Percentiles rank a stretch among this genome's conserved stretches.
Conservation (phyloP, 2,888 invertebrate species). For the Thumatha senex region DNA sequence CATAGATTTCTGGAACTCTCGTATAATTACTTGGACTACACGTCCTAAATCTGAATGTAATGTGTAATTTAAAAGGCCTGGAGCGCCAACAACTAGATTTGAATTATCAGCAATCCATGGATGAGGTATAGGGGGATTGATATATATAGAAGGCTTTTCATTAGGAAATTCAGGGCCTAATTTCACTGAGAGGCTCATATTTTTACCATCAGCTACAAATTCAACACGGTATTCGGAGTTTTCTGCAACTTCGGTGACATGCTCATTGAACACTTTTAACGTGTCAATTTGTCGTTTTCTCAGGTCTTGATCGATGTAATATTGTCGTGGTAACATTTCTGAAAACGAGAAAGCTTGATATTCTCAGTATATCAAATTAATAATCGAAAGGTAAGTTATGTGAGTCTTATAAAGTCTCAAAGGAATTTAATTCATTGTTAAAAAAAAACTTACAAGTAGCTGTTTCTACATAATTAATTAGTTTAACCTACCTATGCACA, state of each 20-base stretch:
- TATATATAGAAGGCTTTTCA: conserved; percentile 87
- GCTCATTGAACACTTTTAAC: conserved; percentile 91
- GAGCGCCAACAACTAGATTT: conserved; percentile 88
- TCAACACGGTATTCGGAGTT: conserved; percentile 89
- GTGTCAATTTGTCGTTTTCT: conserved; percentile 91
- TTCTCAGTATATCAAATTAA: no score
- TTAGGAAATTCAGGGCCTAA: conserved; percentile 89
- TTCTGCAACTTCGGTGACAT: conserved; percentile 88
- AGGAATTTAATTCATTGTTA: no score
- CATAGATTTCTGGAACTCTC: conserved; percentile 87
- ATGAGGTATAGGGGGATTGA: conserved; percentile 87
- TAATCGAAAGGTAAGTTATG: no score
- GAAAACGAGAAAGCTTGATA: conserved; percentile 5
- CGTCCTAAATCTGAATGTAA: conserved; percentile 91
- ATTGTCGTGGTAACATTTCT: conserved; percentile 81
- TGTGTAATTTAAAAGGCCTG: conserved; percentile 90
- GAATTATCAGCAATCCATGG: conserved; percentile 87
- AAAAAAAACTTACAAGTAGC: no score
- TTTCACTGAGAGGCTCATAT: conserved; percentile 86
- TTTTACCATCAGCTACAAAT: conserved; percentile 86
- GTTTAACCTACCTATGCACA: no score
- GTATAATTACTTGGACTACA: conserved; percentile 90
- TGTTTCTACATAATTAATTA: no score
- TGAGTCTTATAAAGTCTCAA: no score
- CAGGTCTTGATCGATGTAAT: conserved; percentile 81